A percentile compares a stretch with the other conserved stretches of the same genome.
Evolutionary conservation across 2,797 vertebrate species (phyloP).

Genomic region (Sebastes umbrosus): DNA sequence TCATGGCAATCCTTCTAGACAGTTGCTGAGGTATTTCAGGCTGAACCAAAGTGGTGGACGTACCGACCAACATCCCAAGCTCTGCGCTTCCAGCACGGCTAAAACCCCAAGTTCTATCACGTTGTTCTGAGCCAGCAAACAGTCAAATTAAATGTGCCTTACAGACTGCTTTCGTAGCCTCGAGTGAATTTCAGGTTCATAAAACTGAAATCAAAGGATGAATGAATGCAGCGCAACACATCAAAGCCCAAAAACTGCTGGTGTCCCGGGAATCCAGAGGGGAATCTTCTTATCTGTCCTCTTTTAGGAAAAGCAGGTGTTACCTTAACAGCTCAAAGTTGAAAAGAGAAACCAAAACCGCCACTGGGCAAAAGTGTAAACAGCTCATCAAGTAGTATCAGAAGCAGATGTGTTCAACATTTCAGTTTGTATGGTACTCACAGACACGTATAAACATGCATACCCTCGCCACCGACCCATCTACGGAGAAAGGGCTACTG

Average conservation of each 20-base stretch:
- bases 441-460: slow-evolving; percentile 17
- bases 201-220: slow-evolving; percentile 37
- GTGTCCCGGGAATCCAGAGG: background rate
- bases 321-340: slow-evolving; percentile 3
- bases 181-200: slow-evolving; percentile 18
- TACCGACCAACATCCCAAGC: background rate
- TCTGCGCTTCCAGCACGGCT: no score
- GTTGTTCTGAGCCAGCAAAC: background rate
- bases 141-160: slow-evolving; percentile 4
- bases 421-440: background rate
- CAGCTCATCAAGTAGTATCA: background rate
- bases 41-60: background rate
- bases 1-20: background rate
- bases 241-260: slow-evolving; percentile 20
- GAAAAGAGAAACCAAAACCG: slow-evolving; percentile 14
- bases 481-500: slow-evolving; percentile 25
- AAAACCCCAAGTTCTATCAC: background rate
- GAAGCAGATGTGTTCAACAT: slow-evolving; percentile 27
- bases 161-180: slow-evolving; percentile 10
- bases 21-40: background rate
- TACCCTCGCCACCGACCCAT: slow-evolving; percentile 21
- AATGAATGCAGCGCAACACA: slow-evolving; percentile 7
- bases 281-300: slow-evolving; percentile 23
- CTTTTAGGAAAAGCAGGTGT: slow-evolving; percentile 33
- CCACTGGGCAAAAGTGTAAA: slow-evolving; percentile 6